Conservation (phyloP, 2,888 invertebrate genomes). For the Diaprepes abbreviatus region DNA sequence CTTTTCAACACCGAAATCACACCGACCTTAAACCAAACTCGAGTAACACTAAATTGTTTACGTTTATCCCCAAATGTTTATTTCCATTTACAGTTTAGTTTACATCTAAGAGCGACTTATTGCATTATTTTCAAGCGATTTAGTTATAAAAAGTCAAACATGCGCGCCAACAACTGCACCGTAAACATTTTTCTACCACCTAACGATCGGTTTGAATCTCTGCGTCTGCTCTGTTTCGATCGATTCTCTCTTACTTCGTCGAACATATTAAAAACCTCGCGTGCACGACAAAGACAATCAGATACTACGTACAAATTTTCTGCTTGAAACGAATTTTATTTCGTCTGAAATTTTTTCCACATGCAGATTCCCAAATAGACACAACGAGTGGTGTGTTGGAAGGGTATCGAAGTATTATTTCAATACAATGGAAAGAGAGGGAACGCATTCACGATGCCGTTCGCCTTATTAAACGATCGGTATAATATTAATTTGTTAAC, state of each 20-base stretch:
- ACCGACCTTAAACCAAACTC: constrained; percentile 36
- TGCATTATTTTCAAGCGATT: constrained; percentile 42
- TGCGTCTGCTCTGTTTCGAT: no score
- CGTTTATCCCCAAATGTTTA: constrained; percentile 44
- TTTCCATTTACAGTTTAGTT: constrained; percentile 49
- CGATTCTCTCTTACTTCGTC: background rate
- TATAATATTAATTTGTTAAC: constrained; percentile 26
- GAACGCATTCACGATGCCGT: background rate
- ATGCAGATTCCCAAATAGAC: no score
- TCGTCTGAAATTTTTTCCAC: no score
- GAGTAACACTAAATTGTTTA: constrained; percentile 45
- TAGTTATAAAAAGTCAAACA: constrained; percentile 41
- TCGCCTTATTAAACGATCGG: background rate
- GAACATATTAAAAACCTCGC: no score
- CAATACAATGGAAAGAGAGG: background rate
- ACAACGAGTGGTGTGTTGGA: no score
- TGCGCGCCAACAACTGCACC: constrained; percentile 30
- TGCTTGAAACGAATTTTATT: no score
- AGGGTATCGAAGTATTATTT: no score
- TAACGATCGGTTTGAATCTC: no score
- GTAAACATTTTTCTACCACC: constrained; percentile 21
- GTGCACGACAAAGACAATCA: no score
- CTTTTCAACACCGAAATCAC: constrained; percentile 14
- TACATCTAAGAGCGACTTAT: constrained; percentile 39
- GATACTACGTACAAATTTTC: background rate